Evolutionary conservation across 1,140 invertebrate genomes (phyloP).

Genomic region (Grapholita molesta): DNA sequence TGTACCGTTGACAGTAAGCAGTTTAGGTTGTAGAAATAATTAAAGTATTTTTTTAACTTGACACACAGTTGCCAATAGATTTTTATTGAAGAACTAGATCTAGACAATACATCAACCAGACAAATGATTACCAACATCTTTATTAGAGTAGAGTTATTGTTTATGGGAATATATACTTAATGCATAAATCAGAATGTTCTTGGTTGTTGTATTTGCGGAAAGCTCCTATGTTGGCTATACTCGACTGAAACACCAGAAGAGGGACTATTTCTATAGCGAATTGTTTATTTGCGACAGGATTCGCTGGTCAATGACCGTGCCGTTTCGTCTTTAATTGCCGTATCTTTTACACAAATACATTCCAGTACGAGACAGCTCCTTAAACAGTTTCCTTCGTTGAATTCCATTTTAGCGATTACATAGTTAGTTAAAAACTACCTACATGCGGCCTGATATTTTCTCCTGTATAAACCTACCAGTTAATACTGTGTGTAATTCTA

Average conservation of each 20-base stretch:
- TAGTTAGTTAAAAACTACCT: neutral
- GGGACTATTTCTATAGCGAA: constrained; percentile 1
- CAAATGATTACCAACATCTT: no score
- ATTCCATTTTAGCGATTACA: neutral
- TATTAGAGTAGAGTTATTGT: no score
- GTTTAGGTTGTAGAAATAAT: no score
- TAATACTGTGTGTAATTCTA: no score
- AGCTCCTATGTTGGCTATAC: neutral
- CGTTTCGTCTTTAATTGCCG: constrained; percentile 16
- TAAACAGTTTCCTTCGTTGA: neutral
- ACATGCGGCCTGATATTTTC: no score
- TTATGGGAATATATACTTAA: neutral
- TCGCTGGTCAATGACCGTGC: constrained; percentile 10
- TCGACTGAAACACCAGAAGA: neutral
- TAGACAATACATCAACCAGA: no score
- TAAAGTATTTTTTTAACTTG: no score
- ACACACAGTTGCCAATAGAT: no score
- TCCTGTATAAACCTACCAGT: no score
- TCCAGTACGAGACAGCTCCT: neutral
- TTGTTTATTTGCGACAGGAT: constrained; percentile 6
- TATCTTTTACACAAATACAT: neutral
- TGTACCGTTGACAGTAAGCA: no score
- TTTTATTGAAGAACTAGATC: no score
- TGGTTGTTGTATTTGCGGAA: neutral
- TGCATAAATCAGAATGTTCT: neutral